Conservation (phyloP, 92 coral and sea anemone species). For the Pocillopora grandis region DNA sequence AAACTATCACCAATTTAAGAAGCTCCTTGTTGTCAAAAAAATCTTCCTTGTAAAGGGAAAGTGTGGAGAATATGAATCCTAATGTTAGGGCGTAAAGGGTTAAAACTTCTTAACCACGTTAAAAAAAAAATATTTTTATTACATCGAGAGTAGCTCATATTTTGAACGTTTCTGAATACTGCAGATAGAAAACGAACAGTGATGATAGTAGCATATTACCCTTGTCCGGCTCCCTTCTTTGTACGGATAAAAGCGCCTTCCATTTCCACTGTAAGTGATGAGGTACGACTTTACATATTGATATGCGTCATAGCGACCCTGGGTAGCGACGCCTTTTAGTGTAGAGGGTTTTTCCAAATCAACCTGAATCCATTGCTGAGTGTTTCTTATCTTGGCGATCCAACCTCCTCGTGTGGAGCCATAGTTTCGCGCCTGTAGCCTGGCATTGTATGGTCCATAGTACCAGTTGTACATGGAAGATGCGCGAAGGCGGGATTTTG, state of each 20-base stretch:
- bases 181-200: background rate
- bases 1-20: too few species aligned
- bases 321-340: slow-evolving; percentile 59
- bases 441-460: slow-evolving; percentile 64
- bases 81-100: too few species aligned
- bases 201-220: slow-evolving; percentile 12
- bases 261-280: slow-evolving; percentile 44
- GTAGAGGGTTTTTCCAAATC: slow-evolving; percentile 49
- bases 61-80: too few species aligned
- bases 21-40: too few species aligned
- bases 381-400: slow-evolving; percentile 43
- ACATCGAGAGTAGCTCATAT: too few species aligned
- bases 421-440: slow-evolving; percentile 50
- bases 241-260: slow-evolving; percentile 44
- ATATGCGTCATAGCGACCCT: slow-evolving; percentile 64
- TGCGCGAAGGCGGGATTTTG: slow-evolving; percentile 54
- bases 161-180: too few species aligned
- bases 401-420: slow-evolving; percentile 58
- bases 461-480: slow-evolving; percentile 54
- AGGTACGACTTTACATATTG: slow-evolving; percentile 55
- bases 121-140: too few species aligned
- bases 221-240: slow-evolving; percentile 44
- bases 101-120: too few species aligned
- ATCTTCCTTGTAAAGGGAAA: too few species aligned
- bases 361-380: slow-evolving; percentile 57